These are phyloP conservation scores for Microchrysa polita DNA, from an alignment of 2,888 invertebrate species.

Conservation along the genomic window DNA sequence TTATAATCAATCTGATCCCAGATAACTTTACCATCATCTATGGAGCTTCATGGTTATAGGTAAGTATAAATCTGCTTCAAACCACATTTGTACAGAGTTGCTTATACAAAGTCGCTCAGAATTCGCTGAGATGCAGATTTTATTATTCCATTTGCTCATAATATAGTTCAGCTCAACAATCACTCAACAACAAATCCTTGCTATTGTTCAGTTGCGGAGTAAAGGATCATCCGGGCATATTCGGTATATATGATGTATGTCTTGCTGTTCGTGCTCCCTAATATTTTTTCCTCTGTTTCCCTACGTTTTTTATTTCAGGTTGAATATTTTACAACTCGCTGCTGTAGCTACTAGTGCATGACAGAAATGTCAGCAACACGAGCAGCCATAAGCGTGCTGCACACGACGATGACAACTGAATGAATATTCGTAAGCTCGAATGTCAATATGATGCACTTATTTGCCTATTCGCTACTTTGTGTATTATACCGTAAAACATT, in stretches of 20 bases:
- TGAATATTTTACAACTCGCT: no score
- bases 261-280: neutral
- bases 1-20: neutral
- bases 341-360: neutral
- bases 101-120: neutral
- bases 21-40: neutral
- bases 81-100: neutral
- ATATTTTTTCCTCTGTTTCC: conserved; percentile 10
- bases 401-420: neutral
- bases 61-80: neutral
- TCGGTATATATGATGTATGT: no score
- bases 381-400: no score
- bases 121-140: neutral
- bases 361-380: neutral
- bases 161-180: conserved; percentile 2
- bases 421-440: neutral
- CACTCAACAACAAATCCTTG: neutral
- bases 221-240: neutral
- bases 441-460: conserved; percentile 29
- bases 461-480: conserved; percentile 15
- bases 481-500: conserved; percentile 17
- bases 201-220: neutral
- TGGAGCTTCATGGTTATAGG: neutral
- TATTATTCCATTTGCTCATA: conserved; percentile 3
- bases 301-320: no score